Conservation (phyloP, 2,797 vertebrate species). For the Caiman crocodilus region DNA sequence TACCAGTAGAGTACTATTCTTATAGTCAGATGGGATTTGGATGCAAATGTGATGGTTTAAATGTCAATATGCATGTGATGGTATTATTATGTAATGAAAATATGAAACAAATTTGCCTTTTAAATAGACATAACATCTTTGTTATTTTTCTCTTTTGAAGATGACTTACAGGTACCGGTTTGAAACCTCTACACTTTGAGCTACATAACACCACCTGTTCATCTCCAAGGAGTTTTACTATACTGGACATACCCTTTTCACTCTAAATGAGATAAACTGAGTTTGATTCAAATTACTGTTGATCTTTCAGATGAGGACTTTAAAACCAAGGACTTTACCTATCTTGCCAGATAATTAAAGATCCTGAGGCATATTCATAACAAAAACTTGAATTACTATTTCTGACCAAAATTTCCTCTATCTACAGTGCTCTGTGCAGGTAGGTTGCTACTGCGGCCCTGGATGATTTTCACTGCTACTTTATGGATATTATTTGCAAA, state of each 20-base stretch:
- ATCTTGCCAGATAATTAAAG: background rate
- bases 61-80: background rate
- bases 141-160: background rate
- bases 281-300: background rate
- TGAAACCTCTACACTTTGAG: background rate
- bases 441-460: background rate
- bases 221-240: background rate
- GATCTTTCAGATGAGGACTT: background rate
- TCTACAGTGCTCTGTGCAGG: background rate
- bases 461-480: background rate
- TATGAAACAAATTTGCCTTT: background rate
- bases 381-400: background rate
- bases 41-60: background rate
- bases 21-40: background rate
- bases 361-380: background rate
- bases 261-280: background rate
- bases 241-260: background rate
- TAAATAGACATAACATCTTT: background rate
- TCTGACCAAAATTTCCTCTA: background rate
- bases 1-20: background rate
- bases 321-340: background rate
- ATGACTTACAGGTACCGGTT: background rate
- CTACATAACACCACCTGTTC: background rate
- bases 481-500: background rate
- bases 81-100: background rate